Percentiles rank a stretch among this genome's conserved stretches.
Evolutionary conservation across 2,797 vertebrate species (phyloP).

Genomic region (Parambassis ranga): DNA sequence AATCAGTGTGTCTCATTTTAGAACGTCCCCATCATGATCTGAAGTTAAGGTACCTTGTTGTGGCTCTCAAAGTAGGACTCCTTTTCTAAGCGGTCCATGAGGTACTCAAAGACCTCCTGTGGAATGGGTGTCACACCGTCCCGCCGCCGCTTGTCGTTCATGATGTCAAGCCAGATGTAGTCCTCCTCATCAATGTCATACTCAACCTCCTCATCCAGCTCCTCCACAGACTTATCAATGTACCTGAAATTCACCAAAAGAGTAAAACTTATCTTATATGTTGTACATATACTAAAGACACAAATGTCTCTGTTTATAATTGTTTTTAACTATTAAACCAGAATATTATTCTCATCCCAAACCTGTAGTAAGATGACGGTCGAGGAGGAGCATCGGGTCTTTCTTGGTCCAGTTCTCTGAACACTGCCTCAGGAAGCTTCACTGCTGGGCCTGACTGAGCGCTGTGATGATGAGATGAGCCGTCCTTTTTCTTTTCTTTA

Average conservation of each 20-base stretch:
- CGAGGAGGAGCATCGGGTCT: conserved; percentile 90
- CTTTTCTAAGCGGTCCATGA: conserved; percentile 98
- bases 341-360: not conserved
- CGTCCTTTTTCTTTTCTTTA: conserved; percentile 98
- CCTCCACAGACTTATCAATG: conserved; percentile 97
- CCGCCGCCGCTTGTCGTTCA: conserved; percentile 94
- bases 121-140: conserved; percentile 94
- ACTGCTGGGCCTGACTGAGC: conserved; percentile 87
- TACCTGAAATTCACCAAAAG: conserved; percentile 78
- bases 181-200: conserved; percentile 99
- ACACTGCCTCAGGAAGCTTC: conserved; percentile 96
- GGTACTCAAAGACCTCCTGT: conserved; percentile 97
- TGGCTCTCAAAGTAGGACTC: conserved; percentile 99
- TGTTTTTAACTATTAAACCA: not conserved
- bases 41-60: conserved; percentile 85
- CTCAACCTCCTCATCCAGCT: conserved; percentile 98
- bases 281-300: no score
- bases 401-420: conserved; percentile 95
- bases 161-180: conserved; percentile 99
- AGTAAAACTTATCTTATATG: not conserved
- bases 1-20: not conserved
- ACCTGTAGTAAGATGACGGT: conserved; percentile 97
- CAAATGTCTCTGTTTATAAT: no score
- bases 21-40: not conserved
- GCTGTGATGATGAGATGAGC: conserved; percentile 90